Conservation (phyloP, 2,113 vertebrate genomes). For the Phyllopteryx taeniolatus region DNA sequence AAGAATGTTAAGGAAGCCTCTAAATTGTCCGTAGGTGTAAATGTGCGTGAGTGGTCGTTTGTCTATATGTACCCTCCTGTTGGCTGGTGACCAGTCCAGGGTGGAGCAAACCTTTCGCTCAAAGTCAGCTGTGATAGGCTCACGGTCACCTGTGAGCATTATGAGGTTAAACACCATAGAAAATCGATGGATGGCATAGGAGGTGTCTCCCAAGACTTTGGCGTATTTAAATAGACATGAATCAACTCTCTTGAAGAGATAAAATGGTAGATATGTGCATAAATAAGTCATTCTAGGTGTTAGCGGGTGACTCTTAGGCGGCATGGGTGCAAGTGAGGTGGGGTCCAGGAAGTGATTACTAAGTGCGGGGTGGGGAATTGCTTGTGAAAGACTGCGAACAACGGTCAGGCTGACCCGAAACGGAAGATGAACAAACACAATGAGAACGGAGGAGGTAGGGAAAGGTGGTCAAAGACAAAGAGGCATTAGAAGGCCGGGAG, state of each 20-base stretch:
- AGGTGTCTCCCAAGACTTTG: background rate
- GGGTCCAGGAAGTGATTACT: slow-evolving; percentile 26
- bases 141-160: background rate
- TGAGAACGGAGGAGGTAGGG: slow-evolving; percentile 8
- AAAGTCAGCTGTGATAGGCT: background rate
- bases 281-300: background rate
- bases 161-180: background rate
- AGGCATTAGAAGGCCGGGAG: slow-evolving; percentile 10
- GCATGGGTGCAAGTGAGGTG: background rate
- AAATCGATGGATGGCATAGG: background rate
- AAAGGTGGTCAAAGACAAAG: slow-evolving; percentile 17
- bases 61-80: no score
- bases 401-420: slow-evolving; percentile 48
- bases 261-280: background rate
- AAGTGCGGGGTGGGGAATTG: background rate
- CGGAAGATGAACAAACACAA: slow-evolving; percentile 55
- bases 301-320: background rate
- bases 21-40: no score
- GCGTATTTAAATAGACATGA: background rate
- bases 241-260: background rate
- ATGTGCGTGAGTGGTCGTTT: no score
- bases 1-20: no score
- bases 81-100: no score
- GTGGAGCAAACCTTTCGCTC: background rate
- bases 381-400: slow-evolving; percentile 15